Percentiles rank a stretch among this genome's conserved stretches.
Evolutionary conservation across 2,797 vertebrate species (phyloP).

Genomic region (Gadopsis bispinosus): DNA sequence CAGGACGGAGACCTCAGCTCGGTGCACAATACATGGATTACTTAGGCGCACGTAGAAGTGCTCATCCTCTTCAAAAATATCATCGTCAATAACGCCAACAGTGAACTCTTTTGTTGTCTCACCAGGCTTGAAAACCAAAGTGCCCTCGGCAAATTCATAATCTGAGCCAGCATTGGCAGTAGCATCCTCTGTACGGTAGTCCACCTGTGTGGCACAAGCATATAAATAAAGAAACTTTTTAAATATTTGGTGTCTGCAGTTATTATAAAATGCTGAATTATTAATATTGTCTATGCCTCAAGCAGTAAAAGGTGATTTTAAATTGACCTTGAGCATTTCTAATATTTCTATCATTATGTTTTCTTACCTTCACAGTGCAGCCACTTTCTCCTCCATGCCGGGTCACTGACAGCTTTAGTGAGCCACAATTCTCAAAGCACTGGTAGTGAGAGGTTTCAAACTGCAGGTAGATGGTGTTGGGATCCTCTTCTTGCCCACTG

Average conservation of each 20-base stretch:
- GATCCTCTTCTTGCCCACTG: slow-evolving; percentile 88
- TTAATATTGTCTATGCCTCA: slow-evolving; percentile 46
- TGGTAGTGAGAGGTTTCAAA: slow-evolving; percentile 89
- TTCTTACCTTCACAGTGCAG: slow-evolving; percentile 86
- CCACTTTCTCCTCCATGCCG: slow-evolving; percentile 86
- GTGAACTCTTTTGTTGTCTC: slow-evolving; percentile 89
- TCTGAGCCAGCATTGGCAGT: slow-evolving; percentile 91
- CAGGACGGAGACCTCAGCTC: slow-evolving; percentile 82
- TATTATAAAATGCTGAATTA: slow-evolving; percentile 56
- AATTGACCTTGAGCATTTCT: slow-evolving; percentile 37
- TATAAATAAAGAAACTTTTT: slow-evolving; percentile 26
- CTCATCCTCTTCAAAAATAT: slow-evolving; percentile 92
- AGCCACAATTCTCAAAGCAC: slow-evolving; percentile 92
- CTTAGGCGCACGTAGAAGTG: slow-evolving; percentile 90
- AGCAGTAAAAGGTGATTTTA: slow-evolving; percentile 41
- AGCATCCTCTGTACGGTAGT: slow-evolving; percentile 90
- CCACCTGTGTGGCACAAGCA: slow-evolving; percentile 79
- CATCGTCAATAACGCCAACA: slow-evolving; percentile 90
- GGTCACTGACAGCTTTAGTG: slow-evolving; percentile 85
- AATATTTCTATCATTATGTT: slow-evolving; percentile 13
- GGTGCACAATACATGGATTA: slow-evolving; percentile 85
- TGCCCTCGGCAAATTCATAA: slow-evolving; percentile 91
- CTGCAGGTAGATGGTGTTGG: slow-evolving; percentile 87
- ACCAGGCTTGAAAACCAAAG: slow-evolving; percentile 88
- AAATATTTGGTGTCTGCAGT: slow-evolving; percentile 56